Evolutionary conservation across 2,797 vertebrate genomes (phyloP).

Genomic region (Aulostomus chinensis): DNA sequence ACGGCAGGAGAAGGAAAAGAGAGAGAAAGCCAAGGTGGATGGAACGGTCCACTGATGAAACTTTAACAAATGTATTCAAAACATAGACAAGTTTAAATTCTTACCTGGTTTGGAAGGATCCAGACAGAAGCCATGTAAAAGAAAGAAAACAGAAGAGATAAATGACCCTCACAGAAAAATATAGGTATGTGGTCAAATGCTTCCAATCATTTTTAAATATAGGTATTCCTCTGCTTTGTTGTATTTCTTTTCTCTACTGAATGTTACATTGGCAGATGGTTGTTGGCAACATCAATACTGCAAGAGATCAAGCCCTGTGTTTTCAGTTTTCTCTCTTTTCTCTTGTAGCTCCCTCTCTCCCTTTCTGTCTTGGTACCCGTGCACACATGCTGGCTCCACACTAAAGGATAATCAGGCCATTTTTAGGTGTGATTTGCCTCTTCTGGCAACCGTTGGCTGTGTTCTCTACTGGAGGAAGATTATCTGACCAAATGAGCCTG

Average conservation of each 20-base stretch:
- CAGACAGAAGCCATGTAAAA: constrained; percentile 49
- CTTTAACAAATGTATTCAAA: too few species aligned
- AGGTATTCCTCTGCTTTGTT: constrained; percentile 4
- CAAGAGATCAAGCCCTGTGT: constrained; percentile 33
- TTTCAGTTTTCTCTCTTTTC: constrained; percentile 20
- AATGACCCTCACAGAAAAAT: too few species aligned
- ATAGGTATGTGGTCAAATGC: neutral
- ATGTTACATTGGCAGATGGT: constrained; percentile 32
- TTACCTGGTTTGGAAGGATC: constrained; percentile 65
- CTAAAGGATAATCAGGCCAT: too few species aligned
- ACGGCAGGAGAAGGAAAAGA: neutral
- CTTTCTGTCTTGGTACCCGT: too few species aligned
- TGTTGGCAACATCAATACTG: constrained; percentile 24
- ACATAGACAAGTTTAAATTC: constrained; percentile 17
- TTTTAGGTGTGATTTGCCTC: neutral
- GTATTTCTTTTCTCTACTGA: constrained; percentile 18
- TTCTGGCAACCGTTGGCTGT: neutral
- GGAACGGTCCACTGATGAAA: too few species aligned
- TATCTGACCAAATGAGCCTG: neutral
- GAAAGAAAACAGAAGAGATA: constrained; percentile 26
- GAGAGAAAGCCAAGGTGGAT: neutral
- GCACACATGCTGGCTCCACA: too few species aligned
- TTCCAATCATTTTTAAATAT: constrained; percentile 6
- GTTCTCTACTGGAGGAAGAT: neutral
- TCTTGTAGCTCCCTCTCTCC: constrained; percentile 1